phyloP scores from a whole-genome alignment of 2,888 invertebrate species.

The Fragum whitleyi region DNA sequence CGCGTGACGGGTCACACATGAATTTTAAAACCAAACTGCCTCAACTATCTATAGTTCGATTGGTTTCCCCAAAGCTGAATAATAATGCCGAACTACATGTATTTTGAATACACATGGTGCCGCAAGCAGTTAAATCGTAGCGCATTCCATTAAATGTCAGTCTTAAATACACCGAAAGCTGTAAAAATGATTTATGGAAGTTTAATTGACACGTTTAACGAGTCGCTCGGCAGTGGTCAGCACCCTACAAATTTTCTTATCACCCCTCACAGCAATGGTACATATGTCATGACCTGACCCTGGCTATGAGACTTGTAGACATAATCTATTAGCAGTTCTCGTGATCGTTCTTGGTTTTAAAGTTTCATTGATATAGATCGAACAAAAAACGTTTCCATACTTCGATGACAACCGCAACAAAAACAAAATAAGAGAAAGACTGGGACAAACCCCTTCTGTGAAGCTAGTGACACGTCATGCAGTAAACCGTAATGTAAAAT shows the following conservation, averaged over 20 bases:
- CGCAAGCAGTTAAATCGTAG: slow-evolving; percentile 11
- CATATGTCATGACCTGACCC: background rate
- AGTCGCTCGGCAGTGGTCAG: background rate
- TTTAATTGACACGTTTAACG: slow-evolving; percentile 15
- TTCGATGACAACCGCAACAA: no score
- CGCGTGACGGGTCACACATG: no score
- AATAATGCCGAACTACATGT: no score
- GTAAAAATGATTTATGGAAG: background rate
- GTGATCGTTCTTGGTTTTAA: background rate
- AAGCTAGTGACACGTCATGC: no score
- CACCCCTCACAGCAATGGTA: background rate
- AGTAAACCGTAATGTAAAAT: no score
- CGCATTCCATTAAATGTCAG: background rate
- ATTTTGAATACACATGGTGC: background rate
- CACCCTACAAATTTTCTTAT: background rate
- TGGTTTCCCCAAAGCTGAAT: no score
- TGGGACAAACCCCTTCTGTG: no score
- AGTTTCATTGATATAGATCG: background rate
- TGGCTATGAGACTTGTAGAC: no score
- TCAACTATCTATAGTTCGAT: no score
- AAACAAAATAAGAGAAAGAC: no score
- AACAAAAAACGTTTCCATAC: no score
- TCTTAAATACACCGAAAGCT: background rate
- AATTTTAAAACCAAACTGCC: no score
- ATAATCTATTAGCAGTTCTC: background rate